Base-by-base conservation (phyloP, 1,140 invertebrate genomes). In the Vanessa tameamea region DNA sequence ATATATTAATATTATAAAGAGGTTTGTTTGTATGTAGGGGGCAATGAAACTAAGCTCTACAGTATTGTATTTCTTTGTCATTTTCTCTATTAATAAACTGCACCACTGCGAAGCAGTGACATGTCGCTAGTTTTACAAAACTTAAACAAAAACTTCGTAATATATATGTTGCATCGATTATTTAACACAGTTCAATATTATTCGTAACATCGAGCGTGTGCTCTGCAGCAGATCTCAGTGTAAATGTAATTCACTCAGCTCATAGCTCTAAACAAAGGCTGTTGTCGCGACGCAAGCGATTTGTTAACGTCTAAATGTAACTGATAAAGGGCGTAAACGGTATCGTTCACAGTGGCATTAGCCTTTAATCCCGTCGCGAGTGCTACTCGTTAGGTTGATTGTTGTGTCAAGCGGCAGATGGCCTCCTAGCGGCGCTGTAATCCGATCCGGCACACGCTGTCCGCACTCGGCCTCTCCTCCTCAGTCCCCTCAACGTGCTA, bases 361-460 rank as follows among this genome's bases (percentile, higher is more conserved):
- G 87, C 88, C 88, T 82, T 89, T 91, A 92, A 91, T 90, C 90
- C 88, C 78, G 85, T 85, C 86, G 90, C 87, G 84, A 85, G 84
- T 86, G 83, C 80, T 80, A 82, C 88, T 92, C 90, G 90, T 92
- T 92, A 92, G 82, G 81, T 80, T 90, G 90, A 90, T 92, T 92
- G 90, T 92, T 80, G 81, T 82, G 86, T 84, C 86, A 83, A 78
- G 78, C 80, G 82, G 88, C 90, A 92, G 87, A 89, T 90, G 90
- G 85, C 83, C 53, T 15, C 50, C 37, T 43, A 43, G 37, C 50
- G 50, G 15, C 86, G 82, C 75, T 77, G 90, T 92, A 90, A 92
- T 92, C 90, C 90, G 88, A 89, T 78, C 85, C 87, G 82, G 81
- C 79, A 74, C 82, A 72, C 75, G 67, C 78, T 74, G 74, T 77